These are phyloP conservation scores for Lasius platythorax DNA, from an alignment of 2,888 invertebrate genomes.

Conservation along the genomic window DNA sequence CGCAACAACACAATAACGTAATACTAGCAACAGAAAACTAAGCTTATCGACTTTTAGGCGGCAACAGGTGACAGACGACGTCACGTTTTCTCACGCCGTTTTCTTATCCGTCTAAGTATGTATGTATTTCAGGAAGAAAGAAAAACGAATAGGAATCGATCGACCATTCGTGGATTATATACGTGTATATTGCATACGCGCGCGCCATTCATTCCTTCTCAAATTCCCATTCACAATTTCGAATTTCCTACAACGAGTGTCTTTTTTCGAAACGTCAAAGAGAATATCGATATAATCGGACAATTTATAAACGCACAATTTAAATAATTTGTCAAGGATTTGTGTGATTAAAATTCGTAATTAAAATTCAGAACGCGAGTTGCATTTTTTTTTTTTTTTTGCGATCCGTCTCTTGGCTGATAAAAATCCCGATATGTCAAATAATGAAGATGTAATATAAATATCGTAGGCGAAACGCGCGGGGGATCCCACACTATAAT, in stretches of 20 bases:
- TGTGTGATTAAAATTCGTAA: not conserved
- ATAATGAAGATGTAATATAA: not conserved
- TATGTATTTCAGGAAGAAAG: slow-evolving; percentile 1
- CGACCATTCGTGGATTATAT: not conserved
- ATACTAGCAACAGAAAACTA: not conserved
- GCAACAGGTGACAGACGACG: slow-evolving; percentile 4
- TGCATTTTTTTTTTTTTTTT: not conserved
- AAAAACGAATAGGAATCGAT: slow-evolving; percentile 9
- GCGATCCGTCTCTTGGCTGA: not conserved
- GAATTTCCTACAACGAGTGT: not conserved
- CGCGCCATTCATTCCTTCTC: not conserved
- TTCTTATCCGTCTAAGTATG: not conserved
- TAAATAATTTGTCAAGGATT: not conserved
- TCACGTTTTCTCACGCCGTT: not conserved
- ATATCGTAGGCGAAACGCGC: not conserved
- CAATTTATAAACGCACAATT: not conserved
- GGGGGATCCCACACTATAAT: not conserved
- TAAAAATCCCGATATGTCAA: not conserved
- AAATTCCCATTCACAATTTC: not conserved
- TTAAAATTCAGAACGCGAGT: not conserved
- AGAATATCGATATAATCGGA: not conserved
- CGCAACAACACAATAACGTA: not conserved
- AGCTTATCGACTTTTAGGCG: not conserved
- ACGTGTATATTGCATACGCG: not conserved
- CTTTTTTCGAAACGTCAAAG: not conserved